Conservation (phyloP, 2,888 invertebrate species). For the Argynnis bischoffii region DNA sequence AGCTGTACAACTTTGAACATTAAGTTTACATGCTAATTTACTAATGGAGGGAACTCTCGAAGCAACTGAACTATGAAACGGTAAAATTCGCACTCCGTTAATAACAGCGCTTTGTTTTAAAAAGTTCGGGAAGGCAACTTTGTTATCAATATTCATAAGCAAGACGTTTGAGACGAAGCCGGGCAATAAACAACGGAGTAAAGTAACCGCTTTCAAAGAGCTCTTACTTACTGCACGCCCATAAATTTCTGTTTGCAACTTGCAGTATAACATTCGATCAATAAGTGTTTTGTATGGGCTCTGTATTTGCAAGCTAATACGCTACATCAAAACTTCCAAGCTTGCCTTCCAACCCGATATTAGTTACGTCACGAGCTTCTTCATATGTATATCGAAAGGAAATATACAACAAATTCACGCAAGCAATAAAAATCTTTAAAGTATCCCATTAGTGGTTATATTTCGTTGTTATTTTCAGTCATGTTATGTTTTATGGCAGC, state of each 20-base stretch:
- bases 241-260: constrained; percentile 81
- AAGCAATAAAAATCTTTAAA: constrained; percentile 3
- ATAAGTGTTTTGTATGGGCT: constrained; percentile 80
- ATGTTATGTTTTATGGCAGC: constrained; percentile 33
- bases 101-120: constrained; percentile 65
- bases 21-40: constrained; percentile 33
- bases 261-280: constrained; percentile 78
- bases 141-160: constrained; percentile 79
- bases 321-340: constrained; percentile 73
- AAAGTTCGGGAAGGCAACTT: constrained; percentile 65
- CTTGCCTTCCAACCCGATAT: constrained; percentile 64
- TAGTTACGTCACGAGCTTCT: constrained; percentile 59
- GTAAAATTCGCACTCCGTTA: constrained; percentile 54
- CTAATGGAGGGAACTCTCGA: constrained; percentile 38
- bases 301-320: constrained; percentile 80
- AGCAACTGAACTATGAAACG: constrained; percentile 44
- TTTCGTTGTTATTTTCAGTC: constrained; percentile 4
- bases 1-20: constrained; percentile 26
- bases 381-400: background rate
- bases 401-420: background rate
- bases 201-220: constrained; percentile 67
- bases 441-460: constrained; percentile 12
- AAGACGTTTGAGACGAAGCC: constrained; percentile 69
- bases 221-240: constrained; percentile 68
- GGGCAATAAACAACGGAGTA: constrained; percentile 72